These are phyloP conservation scores for Alces alces DNA, from an alignment of 2,113 vertebrate species.

Conservation along the genomic window DNA sequence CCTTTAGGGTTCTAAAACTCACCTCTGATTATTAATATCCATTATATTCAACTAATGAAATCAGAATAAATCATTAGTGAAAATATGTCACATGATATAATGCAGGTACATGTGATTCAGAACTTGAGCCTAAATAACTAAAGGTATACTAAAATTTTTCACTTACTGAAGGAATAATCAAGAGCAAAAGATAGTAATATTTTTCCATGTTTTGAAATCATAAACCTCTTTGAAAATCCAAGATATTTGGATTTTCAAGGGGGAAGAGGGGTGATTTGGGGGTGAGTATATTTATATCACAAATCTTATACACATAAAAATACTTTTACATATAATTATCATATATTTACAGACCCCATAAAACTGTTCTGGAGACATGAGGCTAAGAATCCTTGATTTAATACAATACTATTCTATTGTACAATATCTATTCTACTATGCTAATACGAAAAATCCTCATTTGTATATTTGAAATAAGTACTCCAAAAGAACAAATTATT, in stretches of 20 bases:
- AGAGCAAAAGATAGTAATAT: neutral
- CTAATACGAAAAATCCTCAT: neutral
- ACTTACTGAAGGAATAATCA: neutral
- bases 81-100: neutral
- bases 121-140: neutral
- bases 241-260: neutral
- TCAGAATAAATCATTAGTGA: neutral
- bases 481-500: constrained; percentile 17
- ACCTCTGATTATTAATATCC: neutral
- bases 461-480: neutral
- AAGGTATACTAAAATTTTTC: neutral
- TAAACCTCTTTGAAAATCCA: neutral
- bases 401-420: neutral
- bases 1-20: neutral
- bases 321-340: neutral
- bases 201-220: neutral
- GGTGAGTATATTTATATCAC: neutral
- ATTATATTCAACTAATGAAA: neutral
- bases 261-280: neutral
- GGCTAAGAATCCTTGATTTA: neutral
- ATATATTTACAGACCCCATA: neutral
- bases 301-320: neutral
- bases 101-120: neutral
- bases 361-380: neutral
- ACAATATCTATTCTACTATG: neutral